Percentiles rank a stretch among this genome's conserved stretches.
Conservation (phyloP, 2,113 vertebrate species). For the Rhea americana region DNA sequence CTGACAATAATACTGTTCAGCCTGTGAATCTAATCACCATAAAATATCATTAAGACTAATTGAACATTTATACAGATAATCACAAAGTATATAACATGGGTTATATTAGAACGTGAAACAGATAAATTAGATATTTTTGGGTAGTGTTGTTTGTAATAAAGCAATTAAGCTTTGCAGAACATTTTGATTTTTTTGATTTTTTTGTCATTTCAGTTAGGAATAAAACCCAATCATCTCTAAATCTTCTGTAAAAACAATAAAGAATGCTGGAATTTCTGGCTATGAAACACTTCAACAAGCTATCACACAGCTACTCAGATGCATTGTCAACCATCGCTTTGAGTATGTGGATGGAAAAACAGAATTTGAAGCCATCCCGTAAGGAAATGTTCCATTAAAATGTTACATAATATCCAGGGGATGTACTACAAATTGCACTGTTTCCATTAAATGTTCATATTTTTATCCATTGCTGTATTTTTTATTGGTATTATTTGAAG, state of each 20-base stretch:
- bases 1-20: conserved; percentile 51
- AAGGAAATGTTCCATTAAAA: not conserved
- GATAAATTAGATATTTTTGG: not conserved
- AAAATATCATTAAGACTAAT: conserved; percentile 58
- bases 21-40: conserved; percentile 49
- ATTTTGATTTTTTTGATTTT: not conserved
- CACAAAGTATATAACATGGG: conserved; percentile 8
- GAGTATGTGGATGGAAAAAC: not conserved
- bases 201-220: not conserved
- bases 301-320: not conserved
- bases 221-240: not conserved
- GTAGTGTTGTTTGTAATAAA: not conserved
- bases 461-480: not conserved
- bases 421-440: not conserved
- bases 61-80: conserved; percentile 56
- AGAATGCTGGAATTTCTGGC: not conserved
- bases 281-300: not conserved
- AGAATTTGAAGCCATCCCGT: not conserved
- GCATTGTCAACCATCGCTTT: not conserved
- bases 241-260: not conserved
- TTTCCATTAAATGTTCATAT: not conserved
- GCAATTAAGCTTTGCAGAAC: not conserved
- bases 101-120: conserved; percentile 27
- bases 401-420: not conserved
- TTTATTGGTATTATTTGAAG: not conserved